These are phyloP conservation scores for Salticus scenicus DNA, from an alignment of 2,888 invertebrate genomes.

Conservation along the genomic window DNA sequence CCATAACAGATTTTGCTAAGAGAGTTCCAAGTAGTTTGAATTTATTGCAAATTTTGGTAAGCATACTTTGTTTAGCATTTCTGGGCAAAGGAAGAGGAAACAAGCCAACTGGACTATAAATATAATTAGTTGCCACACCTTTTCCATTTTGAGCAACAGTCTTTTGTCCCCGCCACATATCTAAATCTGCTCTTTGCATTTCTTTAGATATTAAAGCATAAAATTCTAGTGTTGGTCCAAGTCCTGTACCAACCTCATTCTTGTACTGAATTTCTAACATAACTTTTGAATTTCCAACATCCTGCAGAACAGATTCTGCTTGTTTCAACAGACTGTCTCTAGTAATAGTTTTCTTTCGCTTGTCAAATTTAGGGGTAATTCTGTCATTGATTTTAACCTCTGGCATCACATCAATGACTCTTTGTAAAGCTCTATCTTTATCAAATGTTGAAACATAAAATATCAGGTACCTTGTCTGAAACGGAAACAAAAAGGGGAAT, in stretches of 20 bases:
- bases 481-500: conserved; percentile 97
- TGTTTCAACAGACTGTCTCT: conserved; percentile 93
- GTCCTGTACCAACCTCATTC: conserved; percentile 76
- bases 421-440: conserved; percentile 95
- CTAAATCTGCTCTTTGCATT: conserved; percentile 92
- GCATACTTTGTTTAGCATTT: conserved; percentile 83
- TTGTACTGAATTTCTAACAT: conserved; percentile 89
- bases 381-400: conserved; percentile 81
- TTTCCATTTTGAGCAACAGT: conserved; percentile 69
- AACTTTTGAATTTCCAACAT: conserved; percentile 93
- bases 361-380: conserved; percentile 91
- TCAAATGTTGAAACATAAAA: conserved; percentile 99
- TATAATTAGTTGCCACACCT: conserved; percentile 76
- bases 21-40: conserved; percentile 98
- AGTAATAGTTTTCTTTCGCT: conserved; percentile 82
- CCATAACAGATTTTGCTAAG: conserved; percentile 99
- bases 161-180: conserved; percentile 89
- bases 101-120: conserved; percentile 87
- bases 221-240: conserved; percentile 97
- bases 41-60: conserved; percentile 90
- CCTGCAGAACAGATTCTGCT: conserved; percentile 95
- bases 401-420: conserved; percentile 93
- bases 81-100: conserved; percentile 92
- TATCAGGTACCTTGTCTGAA: conserved; percentile 95
- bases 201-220: conserved; percentile 97